Conservation (phyloP, 2,888 invertebrate genomes). For the Netelia melanura region DNA sequence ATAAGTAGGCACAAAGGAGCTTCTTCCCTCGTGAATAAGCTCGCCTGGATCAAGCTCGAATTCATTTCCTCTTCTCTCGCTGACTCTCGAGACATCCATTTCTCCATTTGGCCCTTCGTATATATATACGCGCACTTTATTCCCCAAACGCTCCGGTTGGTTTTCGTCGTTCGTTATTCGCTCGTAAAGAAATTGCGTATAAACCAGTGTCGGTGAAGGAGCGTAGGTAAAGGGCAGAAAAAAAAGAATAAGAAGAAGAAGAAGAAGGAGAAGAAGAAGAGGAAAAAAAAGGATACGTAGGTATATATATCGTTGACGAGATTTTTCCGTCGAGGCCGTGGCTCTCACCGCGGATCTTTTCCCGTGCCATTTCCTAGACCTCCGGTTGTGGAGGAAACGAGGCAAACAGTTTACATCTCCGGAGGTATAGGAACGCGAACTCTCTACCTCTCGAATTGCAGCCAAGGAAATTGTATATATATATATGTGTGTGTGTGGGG, state of each 20-base stretch:
- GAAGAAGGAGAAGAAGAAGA: conserved; percentile 35
- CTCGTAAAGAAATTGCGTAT: conserved; percentile 21
- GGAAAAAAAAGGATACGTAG: conserved; percentile 8
- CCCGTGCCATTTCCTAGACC: conserved; percentile 74
- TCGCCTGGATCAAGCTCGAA: conserved; percentile 26
- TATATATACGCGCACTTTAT: background rate
- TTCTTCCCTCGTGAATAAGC: conserved; percentile 12
- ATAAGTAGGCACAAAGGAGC: conserved; percentile 16
- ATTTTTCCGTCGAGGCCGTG: conserved; percentile 23
- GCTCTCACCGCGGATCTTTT: conserved; percentile 57
- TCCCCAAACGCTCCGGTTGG: background rate
- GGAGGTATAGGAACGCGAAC: conserved; percentile 58
- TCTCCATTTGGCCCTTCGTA: background rate
- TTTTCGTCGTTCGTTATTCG: conserved; percentile 8
- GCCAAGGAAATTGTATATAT: conserved; percentile 54
- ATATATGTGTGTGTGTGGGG: no score
- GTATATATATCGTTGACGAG: conserved; percentile 37
- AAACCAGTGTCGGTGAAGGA: conserved; percentile 22
- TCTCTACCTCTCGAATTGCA: conserved; percentile 62
- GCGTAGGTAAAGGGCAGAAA: background rate
- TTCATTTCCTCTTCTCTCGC: conserved; percentile 1
- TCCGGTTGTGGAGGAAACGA: conserved; percentile 73
- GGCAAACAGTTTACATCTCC: conserved; percentile 79
- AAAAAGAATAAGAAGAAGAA: conserved; percentile 11
- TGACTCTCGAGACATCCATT: background rate